Conservation (phyloP, 2,113 vertebrate species). For the Atrichornis clamosus region DNA sequence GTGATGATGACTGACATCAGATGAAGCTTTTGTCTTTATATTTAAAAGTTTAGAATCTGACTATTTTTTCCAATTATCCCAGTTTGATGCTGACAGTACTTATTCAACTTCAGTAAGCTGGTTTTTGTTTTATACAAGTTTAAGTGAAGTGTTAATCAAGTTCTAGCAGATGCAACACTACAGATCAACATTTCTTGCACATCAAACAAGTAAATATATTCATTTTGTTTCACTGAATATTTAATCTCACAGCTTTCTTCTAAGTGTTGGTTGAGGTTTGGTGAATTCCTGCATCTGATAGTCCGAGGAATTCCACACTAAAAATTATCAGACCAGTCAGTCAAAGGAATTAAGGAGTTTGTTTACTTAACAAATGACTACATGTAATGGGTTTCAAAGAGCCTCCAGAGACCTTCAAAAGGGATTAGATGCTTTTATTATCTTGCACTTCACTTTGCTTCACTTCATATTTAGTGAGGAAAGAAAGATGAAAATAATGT, state of each 20-base stretch:
- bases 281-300: not conserved
- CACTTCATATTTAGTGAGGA: not conserved
- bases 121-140: not conserved
- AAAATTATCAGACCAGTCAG: not conserved
- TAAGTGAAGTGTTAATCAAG: not conserved
- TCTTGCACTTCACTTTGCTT: not conserved
- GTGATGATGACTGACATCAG: not conserved
- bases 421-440: not conserved
- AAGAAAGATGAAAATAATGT: rapidly evolving
- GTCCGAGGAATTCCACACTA: not conserved
- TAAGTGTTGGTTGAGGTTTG: not conserved
- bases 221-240: not conserved
- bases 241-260: not conserved
- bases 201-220: not conserved
- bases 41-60: not conserved
- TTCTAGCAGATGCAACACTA: not conserved
- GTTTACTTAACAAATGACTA: not conserved
- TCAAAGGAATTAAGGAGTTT: not conserved
- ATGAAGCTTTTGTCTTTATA: not conserved
- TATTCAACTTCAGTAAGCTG: not conserved
- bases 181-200: not conserved
- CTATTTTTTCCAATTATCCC: not conserved
- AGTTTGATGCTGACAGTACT: not conserved
- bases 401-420: not conserved
- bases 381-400: not conserved